Conservation (phyloP, 2,797 vertebrate species). For the Alauda arvensis region DNA sequence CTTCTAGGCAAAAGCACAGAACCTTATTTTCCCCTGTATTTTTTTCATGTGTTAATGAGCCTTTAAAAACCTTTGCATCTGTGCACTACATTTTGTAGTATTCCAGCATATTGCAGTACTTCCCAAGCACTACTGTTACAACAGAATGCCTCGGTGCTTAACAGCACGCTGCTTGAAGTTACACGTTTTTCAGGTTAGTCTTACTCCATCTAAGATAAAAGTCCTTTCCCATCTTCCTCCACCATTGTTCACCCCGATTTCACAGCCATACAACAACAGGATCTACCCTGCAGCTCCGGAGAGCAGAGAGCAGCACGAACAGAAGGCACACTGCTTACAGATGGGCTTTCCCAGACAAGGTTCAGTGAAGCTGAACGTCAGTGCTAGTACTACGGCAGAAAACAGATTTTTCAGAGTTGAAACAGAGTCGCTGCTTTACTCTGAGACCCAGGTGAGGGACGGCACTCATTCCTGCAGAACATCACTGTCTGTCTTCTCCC, state of each 20-base stretch:
- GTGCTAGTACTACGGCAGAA: constrained; percentile 50
- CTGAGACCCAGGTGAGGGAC: neutral
- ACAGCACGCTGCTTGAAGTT: neutral
- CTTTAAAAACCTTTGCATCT: constrained; percentile 18
- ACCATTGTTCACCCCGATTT: constrained; percentile 16
- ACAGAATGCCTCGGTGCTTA: neutral
- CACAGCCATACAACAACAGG: neutral
- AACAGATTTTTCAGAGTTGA: neutral
- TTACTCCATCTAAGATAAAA: neutral
- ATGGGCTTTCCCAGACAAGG: constrained; percentile 50
- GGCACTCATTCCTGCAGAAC: neutral
- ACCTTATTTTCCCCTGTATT: neutral
- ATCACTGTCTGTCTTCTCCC: neutral
- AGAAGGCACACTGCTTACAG: constrained; percentile 40
- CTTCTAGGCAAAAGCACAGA: neutral
- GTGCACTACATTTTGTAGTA: constrained; percentile 1
- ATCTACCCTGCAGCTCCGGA: constrained; percentile 10
- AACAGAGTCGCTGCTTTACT: neutral
- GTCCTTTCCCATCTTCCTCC: neutral
- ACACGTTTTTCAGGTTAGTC: neutral
- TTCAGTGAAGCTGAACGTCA: constrained; percentile 54
- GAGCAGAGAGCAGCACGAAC: neutral
- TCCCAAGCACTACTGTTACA: neutral
- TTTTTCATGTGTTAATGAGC: constrained; percentile 17
- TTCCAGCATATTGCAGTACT: constrained; percentile 5